Evolutionary conservation across 2,113 vertebrate genomes (phyloP).

Genomic region (Cyprinodon brontotheroides): DNA sequence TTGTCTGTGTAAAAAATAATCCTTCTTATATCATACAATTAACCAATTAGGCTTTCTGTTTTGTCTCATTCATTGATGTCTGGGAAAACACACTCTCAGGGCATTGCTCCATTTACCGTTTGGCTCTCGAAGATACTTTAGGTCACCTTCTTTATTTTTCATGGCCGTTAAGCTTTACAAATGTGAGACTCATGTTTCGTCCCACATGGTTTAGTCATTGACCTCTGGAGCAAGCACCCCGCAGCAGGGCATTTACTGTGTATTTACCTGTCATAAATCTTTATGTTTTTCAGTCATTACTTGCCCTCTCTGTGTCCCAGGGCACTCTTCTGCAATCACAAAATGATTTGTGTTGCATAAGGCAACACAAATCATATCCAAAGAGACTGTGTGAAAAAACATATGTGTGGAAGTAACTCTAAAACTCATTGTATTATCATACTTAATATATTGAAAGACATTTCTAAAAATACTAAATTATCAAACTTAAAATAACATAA

Average conservation of each 20-base stretch:
- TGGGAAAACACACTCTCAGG: constrained; percentile 19
- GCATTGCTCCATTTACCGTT: constrained; percentile 9
- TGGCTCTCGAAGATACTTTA: constrained; percentile 52
- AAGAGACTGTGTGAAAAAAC: not conserved
- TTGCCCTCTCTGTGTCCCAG: constrained; percentile 5
- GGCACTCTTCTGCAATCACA: constrained; percentile 8
- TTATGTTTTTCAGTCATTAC: constrained; percentile 52
- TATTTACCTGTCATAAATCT: constrained; percentile 56
- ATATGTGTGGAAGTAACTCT: too few relatives aligned
- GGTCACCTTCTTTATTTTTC: constrained; percentile 72
- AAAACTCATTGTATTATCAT: not conserved
- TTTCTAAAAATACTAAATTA: constrained; percentile 64
- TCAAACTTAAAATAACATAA: constrained; percentile 56
- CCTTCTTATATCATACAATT: not conserved
- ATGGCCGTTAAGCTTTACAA: constrained; percentile 68
- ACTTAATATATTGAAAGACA: constrained; percentile 19
- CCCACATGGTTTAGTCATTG: constrained; percentile 51
- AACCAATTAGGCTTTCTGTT: not conserved
- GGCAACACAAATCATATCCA: constrained; percentile 3
- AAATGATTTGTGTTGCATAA: constrained; percentile 16
- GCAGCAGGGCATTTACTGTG: constrained; percentile 19
- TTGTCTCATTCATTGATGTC: constrained; percentile 13
- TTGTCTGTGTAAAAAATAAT: not conserved
- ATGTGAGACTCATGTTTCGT: constrained; percentile 62
- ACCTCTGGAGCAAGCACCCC: constrained; percentile 38